Evolutionary conservation across 1,140 invertebrate species (phyloP).

Genomic region (Brachionus paranguensis): DNA sequence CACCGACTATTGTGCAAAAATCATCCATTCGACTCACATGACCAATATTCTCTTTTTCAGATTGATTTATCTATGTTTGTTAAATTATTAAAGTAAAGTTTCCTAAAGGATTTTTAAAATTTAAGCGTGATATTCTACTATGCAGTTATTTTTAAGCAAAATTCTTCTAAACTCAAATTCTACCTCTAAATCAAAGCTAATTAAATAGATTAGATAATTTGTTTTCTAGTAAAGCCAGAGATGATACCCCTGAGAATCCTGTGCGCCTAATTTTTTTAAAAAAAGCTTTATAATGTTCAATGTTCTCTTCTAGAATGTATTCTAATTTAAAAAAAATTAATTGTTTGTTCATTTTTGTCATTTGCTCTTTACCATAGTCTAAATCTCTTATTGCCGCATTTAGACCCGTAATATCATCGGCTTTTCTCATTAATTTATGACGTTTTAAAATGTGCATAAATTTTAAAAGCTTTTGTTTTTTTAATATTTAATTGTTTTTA

Average conservation of each 20-base stretch:
- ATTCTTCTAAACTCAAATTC: not conserved
- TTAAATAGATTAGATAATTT: not conserved
- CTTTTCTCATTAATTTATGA: not conserved
- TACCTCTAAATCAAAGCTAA: not conserved
- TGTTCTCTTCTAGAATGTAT: not conserved
- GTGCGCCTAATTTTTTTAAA: not conserved
- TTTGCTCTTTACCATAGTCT: not conserved
- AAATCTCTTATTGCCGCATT: not conserved
- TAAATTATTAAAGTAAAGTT: not conserved
- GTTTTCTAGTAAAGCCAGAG: not conserved
- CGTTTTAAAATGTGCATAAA: conserved; percentile 11
- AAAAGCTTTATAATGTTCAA: not conserved
- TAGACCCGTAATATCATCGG: not conserved
- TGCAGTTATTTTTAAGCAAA: not conserved
- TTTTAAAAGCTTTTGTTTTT: not conserved
- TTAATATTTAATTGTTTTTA: not conserved
- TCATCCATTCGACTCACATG: not conserved
- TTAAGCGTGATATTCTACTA: not conserved
- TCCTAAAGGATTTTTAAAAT: no score
- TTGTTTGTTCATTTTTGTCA: not conserved
- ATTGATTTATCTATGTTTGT: not conserved
- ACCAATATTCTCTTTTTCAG: not conserved
- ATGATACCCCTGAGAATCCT: not conserved
- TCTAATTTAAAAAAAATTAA: not conserved
- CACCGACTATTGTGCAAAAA: not conserved